Evolutionary conservation across 2,797 vertebrate genomes (phyloP).

Genomic region (Bovichtus diacanthus): DNA sequence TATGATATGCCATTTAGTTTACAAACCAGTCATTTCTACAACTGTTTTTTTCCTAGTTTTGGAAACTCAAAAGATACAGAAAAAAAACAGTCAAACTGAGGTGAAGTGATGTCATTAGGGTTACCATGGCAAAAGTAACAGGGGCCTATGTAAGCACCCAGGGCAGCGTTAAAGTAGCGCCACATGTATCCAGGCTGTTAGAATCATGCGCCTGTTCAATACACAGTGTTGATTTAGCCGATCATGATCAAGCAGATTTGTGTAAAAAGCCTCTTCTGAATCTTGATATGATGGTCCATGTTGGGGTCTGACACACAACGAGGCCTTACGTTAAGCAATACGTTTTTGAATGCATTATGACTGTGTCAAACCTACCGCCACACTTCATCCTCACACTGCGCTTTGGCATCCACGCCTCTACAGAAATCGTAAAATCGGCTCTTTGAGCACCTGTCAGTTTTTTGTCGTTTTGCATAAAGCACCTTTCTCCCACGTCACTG

Average conservation of each 20-base stretch:
- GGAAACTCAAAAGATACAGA: background rate
- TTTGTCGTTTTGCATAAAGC: constrained; percentile 50
- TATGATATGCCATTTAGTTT: constrained; percentile 61
- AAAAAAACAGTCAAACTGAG: constrained; percentile 44
- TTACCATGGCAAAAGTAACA: constrained; percentile 2
- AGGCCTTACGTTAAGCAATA: constrained; percentile 2
- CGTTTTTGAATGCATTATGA: constrained; percentile 8
- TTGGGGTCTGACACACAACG: constrained; percentile 5
- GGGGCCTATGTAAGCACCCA: constrained; percentile 32
- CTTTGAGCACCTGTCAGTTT: constrained; percentile 34
- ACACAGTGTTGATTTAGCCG: constrained; percentile 51
- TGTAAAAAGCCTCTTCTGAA: constrained; percentile 17
- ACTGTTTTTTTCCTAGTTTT: constrained; percentile 4
- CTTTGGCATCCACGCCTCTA: constrained; percentile 46
- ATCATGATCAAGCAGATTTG: constrained; percentile 14
- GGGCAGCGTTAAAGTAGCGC: constrained; percentile 10
- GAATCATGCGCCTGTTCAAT: constrained; percentile 10
- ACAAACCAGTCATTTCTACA: constrained; percentile 19
- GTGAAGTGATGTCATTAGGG: constrained; percentile 1
- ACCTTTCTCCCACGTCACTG: constrained; percentile 17
- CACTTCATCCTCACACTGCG: constrained; percentile 20
- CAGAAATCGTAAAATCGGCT: constrained; percentile 2
- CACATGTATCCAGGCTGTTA: constrained; percentile 57
- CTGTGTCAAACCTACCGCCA: background rate
- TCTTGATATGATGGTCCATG: constrained; percentile 61